A percentile compares a stretch with the other conserved stretches of the same genome.
phyloP scores from a whole-genome alignment of 2,113 vertebrate species.

The Alligator sinensis region DNA sequence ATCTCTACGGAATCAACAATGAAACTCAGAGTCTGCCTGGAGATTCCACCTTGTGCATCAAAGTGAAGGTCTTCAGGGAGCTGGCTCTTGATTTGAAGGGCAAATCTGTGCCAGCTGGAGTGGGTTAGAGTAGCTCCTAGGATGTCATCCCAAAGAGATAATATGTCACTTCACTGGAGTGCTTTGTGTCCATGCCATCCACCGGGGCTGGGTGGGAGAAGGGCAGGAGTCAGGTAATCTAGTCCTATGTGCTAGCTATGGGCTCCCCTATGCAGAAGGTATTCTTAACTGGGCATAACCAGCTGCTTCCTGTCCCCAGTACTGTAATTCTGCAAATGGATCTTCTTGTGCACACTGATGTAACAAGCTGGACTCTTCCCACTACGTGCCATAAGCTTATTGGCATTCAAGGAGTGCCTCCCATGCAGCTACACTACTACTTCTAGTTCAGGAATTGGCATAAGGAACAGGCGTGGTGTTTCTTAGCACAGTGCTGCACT shows the following conservation, averaged over 20 bases:
- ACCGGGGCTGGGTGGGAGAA: neutral
- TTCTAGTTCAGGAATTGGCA: no score
- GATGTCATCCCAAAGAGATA: neutral
- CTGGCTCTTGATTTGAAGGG: constrained; percentile 39
- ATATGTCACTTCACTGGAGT: neutral
- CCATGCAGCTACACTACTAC: no score
- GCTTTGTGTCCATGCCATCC: neutral
- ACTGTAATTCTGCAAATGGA: neutral
- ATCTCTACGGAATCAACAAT: neutral
- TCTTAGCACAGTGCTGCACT: no score
- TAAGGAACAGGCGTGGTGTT: no score
- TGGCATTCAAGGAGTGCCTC: no score
- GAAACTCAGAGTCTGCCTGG: neutral
- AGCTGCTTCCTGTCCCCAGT: neutral
- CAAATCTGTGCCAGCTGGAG: constrained; percentile 53
- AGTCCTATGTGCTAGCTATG: neutral
- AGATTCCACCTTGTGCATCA: neutral
- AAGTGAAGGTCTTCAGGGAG: neutral
- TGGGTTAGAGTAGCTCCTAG: neutral
- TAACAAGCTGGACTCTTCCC: no score
- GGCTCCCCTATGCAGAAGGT: neutral
- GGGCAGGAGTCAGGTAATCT: neutral
- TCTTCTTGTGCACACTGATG: neutral
- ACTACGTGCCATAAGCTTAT: no score
- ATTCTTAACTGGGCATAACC: neutral